These are phyloP conservation scores for Drosophila novamexicana DNA, from an alignment of 1,140 invertebrate species.

Conservation along the genomic window DNA sequence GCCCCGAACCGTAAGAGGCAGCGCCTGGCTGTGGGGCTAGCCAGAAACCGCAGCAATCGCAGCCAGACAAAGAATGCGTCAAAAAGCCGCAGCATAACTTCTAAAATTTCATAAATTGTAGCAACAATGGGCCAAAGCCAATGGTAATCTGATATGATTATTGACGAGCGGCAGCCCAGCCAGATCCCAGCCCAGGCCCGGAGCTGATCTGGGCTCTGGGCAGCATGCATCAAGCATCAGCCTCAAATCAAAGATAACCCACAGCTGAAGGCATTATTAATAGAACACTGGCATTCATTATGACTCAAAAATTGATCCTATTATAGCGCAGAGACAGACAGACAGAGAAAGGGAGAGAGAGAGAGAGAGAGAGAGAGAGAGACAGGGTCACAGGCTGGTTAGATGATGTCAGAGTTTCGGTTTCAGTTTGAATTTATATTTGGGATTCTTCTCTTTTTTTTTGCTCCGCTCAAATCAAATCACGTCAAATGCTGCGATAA, in stretches of 20 bases:
- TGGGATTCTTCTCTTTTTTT: not conserved
- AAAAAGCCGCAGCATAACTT: slow-evolving; percentile 81
- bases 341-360: not conserved
- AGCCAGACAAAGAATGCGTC: slow-evolving; percentile 73
- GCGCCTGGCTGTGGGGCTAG: slow-evolving; percentile 14
- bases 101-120: slow-evolving; percentile 83
- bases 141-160: slow-evolving; percentile 83
- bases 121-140: slow-evolving; percentile 78
- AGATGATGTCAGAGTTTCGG: slow-evolving; percentile 68
- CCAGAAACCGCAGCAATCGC: slow-evolving; percentile 36
- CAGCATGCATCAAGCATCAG: slow-evolving; percentile 45
- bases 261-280: slow-evolving; percentile 66
- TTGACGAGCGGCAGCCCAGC: slow-evolving; percentile 55
- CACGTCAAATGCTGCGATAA: slow-evolving; percentile 79
- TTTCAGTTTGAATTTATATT: slow-evolving; percentile 32
- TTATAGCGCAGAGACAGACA: slow-evolving; percentile 48
- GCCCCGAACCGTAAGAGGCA: slow-evolving; percentile 18
- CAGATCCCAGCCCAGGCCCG: not conserved
- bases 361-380: not conserved
- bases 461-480: slow-evolving; percentile 71
- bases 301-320: slow-evolving; percentile 80
- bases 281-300: slow-evolving; percentile 66
- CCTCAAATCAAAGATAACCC: slow-evolving; percentile 72
- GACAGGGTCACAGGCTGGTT: slow-evolving; percentile 14
- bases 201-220: not conserved